Base-by-base conservation (phyloP, 1,140 invertebrate species). In the Trialeurodes vaporariorum region DNA sequence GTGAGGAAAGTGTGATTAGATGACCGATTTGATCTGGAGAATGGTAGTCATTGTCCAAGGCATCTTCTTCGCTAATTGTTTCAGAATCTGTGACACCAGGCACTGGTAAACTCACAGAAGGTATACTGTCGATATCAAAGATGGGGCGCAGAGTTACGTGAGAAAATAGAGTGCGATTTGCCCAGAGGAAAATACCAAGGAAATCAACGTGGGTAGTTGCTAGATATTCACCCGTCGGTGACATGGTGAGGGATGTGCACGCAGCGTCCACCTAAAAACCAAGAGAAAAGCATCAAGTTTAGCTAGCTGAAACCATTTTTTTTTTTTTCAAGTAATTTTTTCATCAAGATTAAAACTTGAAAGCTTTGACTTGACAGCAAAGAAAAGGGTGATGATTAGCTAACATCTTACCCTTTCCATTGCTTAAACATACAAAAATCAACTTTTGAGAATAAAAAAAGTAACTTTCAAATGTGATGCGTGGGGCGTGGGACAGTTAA, bases 131-230 rank as follows among this genome's bases (percentile, higher is more conserved):
- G 66, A 81, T 77, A 0, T 79, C 73, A 11, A 82, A 83, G 23
- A 98, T 81, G 0, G 91, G 87, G 73, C 85, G 85, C 1, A 98
- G 78, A 24, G 89, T 86, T 2, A 97, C 80, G 73, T 89, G 87
- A 26, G 85, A 81, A 74, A 91, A 98, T 0, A 98, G 76, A 0
- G 89, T 89, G 70, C 86, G 87, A 79, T 98, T 98, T 0, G 89
- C 87, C 96, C 96, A 99, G 12, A 98, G 79, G 75, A 92, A 96
- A 40, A 99, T 84, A 0, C 95, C 96, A 25, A 96, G 75, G 75
- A 94, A 85, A 69, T 91, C 89, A 1, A 91, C 85, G 76, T 98
- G 95, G 0, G 88, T 84, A 1, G 94, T 98, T 1, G 89, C 93
- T 34, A 99, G 77, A 75, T 87, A 94, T 75, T 97, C 91, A 11